Conservation (phyloP, 2,113 vertebrate species). For the Heteronetta atricapilla region DNA sequence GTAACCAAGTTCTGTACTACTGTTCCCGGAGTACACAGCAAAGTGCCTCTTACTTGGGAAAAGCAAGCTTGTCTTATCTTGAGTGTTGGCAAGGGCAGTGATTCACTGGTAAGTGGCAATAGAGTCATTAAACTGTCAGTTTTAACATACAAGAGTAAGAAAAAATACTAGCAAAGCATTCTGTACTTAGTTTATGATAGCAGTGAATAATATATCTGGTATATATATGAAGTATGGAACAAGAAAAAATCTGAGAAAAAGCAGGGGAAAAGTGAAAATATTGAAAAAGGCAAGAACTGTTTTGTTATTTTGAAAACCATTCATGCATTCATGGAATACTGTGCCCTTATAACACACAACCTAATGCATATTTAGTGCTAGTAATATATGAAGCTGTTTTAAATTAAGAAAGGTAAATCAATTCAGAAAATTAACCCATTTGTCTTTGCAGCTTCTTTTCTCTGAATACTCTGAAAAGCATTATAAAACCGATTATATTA, state of each 20-base stretch:
- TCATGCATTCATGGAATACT: conserved; percentile 1
- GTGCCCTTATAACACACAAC: conserved; percentile 41
- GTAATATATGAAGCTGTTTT: conserved; percentile 41
- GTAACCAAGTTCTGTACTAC: neutral
- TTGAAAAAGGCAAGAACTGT: conserved; percentile 38
- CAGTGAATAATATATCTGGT: conserved; percentile 24
- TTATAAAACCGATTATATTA: neutral
- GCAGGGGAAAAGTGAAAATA: conserved; percentile 15
- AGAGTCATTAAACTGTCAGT: conserved; percentile 70
- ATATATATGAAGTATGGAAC: conserved; percentile 38
- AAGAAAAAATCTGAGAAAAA: conserved; percentile 17
- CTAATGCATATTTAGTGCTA: conserved; percentile 27
- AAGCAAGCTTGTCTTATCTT: conserved; percentile 71
- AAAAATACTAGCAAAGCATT: conserved; percentile 58
- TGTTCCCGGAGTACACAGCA: neutral
- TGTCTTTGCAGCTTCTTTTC: conserved; percentile 38
- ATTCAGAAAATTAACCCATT: conserved; percentile 55
- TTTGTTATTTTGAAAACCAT: conserved; percentile 54
- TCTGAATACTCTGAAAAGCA: conserved; percentile 14
- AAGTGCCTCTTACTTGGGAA: conserved; percentile 22
- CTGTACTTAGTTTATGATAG: conserved; percentile 49
- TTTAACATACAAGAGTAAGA: conserved; percentile 67
- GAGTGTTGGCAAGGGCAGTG: conserved; percentile 66
- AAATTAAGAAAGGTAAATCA: conserved; percentile 33
- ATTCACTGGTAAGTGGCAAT: conserved; percentile 68